A percentile compares a stretch with the other conserved stretches of the same genome.
Conservation (phyloP, 2,113 vertebrate genomes). For the Brachirus orientalis region DNA sequence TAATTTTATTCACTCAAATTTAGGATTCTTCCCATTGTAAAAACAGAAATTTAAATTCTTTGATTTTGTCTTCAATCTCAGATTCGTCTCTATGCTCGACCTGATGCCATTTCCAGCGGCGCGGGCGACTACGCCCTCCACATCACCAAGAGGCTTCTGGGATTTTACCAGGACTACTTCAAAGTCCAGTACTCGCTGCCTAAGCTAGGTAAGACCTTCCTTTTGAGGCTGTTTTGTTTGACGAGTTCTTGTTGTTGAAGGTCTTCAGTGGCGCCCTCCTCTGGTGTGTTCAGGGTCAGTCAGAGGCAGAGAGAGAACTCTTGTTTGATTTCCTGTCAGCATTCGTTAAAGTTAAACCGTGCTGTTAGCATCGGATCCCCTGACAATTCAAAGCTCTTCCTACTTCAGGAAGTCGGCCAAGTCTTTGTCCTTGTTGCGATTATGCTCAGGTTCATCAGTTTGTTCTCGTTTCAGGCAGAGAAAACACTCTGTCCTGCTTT, state of each 20-base stretch:
- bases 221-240: not conserved
- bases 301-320: too few species aligned
- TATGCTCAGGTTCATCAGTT: too few species aligned
- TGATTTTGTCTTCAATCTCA: constrained; percentile 60
- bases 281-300: not conserved
- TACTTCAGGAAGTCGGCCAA: too few species aligned
- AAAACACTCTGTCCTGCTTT: too few species aligned
- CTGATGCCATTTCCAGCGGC: constrained; percentile 93
- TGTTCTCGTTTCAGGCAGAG: too few species aligned
- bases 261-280: too few species aligned
- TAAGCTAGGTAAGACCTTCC: constrained; percentile 91
- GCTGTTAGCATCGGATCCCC: too few species aligned
- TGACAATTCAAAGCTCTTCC: too few species aligned
- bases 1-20: constrained; percentile 3
- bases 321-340: constrained; percentile 34
- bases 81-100: constrained; percentile 95
- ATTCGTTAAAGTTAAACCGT: constrained; percentile 6
- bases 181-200: constrained; percentile 97
- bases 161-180: constrained; percentile 99
- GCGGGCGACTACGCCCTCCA: constrained; percentile 96
- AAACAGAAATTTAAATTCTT: too few species aligned
- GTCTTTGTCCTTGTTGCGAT: constrained; percentile 32
- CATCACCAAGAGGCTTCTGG: constrained; percentile 95
- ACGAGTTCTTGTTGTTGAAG: too few species aligned
- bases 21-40: too few species aligned